Evolutionary conservation across 2,888 invertebrate genomes (phyloP), one percentile per base, ranked within the genome.

Genomic region (Tenthredo mesomela): DNA sequence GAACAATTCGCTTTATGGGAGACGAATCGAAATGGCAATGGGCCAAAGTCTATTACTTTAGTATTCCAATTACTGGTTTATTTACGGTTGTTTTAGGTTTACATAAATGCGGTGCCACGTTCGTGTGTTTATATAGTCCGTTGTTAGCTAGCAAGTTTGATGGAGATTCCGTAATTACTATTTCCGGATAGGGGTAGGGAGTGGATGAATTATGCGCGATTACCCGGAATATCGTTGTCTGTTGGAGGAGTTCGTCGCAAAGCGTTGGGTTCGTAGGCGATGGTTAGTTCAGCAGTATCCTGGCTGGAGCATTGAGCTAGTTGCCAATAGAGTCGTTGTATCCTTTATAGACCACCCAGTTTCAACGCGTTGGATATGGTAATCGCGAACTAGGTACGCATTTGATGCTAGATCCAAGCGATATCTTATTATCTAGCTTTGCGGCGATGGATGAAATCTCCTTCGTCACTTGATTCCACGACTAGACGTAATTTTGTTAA

Each of bases 151-250:
- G 85, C 80, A 82, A 71, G 85, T 85, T 85, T 84, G 85, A 85
- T 85, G 85, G 83, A 84, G 83, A 84, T 85, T 85, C 85, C 73
- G 82, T 85, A 85, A 85, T 85, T 85, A 85, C 85, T 84, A 83
- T 85, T 85, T 71, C 82, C 43, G 67, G 18, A 40, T 67, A 25
- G 1, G 47, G 82, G 40, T 43, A 43, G 67, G 33, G 29, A 21
- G 29, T 67, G 50, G 33, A 37, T 75, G 71, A 85, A 83, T 85
- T 85, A 85, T 85, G 85, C 83, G 75, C 83, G 85, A 85, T 85
- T 85, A 85, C 83, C 43, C 75, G 33, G 83, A 83, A 85, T 83
- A 58, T 75, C 71, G 61, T 85, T 85, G 43, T 58, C 85, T 75
- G 43, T 37, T 21, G 29, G 70, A 82, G 82, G 40, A 67, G 47